Evolutionary conservation across 2,797 vertebrate species (phyloP), one percentile per base, ranked within the genome.

Genomic region (Eupleurogrammus muticus): DNA sequence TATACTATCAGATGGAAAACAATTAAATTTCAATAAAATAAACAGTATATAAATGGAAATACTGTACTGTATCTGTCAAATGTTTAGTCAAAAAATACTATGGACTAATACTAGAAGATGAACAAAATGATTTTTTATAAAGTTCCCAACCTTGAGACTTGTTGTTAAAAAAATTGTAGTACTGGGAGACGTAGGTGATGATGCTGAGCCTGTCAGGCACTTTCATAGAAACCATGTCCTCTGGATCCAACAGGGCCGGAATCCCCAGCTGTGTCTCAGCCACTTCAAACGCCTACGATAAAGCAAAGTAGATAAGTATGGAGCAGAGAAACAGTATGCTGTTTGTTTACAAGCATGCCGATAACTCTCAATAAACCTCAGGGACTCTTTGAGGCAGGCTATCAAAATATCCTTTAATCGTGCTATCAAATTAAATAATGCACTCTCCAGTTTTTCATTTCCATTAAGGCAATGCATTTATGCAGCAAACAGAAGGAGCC

Each of bases 181-280:
- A 98, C 91, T 99, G 98, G 1, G 98, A 99, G 71, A 99, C 97
- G 0, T 99, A 99, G 54, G 98, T 99, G 92, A 99, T 99, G 86
- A 99, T 89, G 89, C 98, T 99, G 54, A 99, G 96, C 55, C 98
- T 95, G 88, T 99, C 98, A 0, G 98, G 98, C 47, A 99, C 95
- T 70, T 92, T 95, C 98, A 99, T 99, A 67, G 96, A 97, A 79
- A 99, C 98, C 97, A 99, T 99, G 87, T 99, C 98, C 17, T 93
- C 96, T 63, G 98, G 93, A 90, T 99, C 98, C 87, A 99, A 91
- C 69, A 99, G 90, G 23, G 98, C 97, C 1, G 98, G 98, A 79
- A 99, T 99, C 36, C 96, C 97, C 86, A 99, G 90, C 86, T 99
- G 95, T 36, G 90, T 89, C 90, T 99, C 97, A 0, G 98, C 97